Base-by-base conservation (phyloP, 2,888 invertebrate genomes). In the Dasypogon diadema region DNA sequence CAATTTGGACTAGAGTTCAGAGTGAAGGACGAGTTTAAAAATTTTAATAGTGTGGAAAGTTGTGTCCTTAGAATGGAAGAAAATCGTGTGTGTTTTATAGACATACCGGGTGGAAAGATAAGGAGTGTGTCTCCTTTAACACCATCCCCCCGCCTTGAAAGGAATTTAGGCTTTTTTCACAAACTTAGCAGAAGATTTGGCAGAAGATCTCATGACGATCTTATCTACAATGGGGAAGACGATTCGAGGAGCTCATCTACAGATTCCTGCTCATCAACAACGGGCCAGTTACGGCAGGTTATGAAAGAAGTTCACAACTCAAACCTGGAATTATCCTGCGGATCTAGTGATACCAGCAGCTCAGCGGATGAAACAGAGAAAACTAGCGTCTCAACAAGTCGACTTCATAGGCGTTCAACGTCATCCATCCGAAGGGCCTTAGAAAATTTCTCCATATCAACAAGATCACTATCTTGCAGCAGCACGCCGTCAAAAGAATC, bases 371-470 rank as follows among this genome's bases (percentile, higher is more conserved):
- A 89, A 77, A 89, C 89, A 16, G 88, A 89, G 56, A 88, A 87
- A 63, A 85, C 85, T 3, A 87, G 85, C 16, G 86, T 87, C 12
- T 85, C 87, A 76, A 79, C 78, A 34, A 78, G 76, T n/a, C 77
- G 84, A 22, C 80, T 87, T 81, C 88, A 78, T 86, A 89, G 85
- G 18, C 88, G 89, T 76, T 90, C 90, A 26, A 89, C 89, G 1
- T 91, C 91, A 30, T 92, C 92, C 51, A 87, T 93, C 75, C 88
- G 92, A n/a, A 90, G 90, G 77, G 91, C 92, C 56, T 92, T 93
- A 82, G 90, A 93, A 83, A 91, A 89, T 80, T 86, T 93, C 63
- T 91, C 88, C 80, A 86, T 92, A 48, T 88, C 90, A 12, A 87
- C 89, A 14, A 88, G 92, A 74, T 91, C 92, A 2, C 89, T 90